These are phyloP conservation scores for Epinotia brunnichana DNA, from an alignment of 2,888 invertebrate genomes.

Conservation along the genomic window DNA sequence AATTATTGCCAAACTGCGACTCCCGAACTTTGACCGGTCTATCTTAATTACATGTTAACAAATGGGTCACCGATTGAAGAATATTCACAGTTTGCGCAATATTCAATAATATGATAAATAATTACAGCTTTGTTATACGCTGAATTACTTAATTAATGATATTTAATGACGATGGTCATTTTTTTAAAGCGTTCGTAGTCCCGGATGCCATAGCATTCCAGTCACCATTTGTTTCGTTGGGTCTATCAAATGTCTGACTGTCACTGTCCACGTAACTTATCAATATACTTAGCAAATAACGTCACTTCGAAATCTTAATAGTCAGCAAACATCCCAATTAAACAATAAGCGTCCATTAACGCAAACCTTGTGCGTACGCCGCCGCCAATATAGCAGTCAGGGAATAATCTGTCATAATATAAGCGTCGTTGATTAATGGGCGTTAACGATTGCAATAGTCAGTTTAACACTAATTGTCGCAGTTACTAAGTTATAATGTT, in stretches of 20 bases:
- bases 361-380: slow-evolving; percentile 53
- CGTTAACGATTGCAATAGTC: background rate
- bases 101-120: slow-evolving; percentile 8
- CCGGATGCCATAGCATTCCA: no score
- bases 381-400: slow-evolving; percentile 50
- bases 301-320: slow-evolving; percentile 10
- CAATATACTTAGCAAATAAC: background rate
- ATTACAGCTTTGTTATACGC: background rate
- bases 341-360: slow-evolving; percentile 45
- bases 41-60: slow-evolving; percentile 54
- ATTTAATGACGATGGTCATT: no score
- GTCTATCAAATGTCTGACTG: background rate
- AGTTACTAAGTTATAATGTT: background rate
- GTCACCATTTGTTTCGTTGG: no score
- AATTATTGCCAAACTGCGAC: slow-evolving; percentile 10
- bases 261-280: background rate
- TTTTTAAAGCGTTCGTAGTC: no score
- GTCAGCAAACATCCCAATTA: slow-evolving; percentile 17
- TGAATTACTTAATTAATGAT: slow-evolving; percentile 6
- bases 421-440: slow-evolving; percentile 24
- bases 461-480: slow-evolving; percentile 13
- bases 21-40: slow-evolving; percentile 27
- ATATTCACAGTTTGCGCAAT: slow-evolving; percentile 32
- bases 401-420: slow-evolving; percentile 39
- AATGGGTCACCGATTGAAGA: slow-evolving; percentile 52